These are phyloP conservation scores for Meloidogyne floridensis DNA, from an alignment of 1,140 invertebrate species.

Conservation along the genomic window DNA sequence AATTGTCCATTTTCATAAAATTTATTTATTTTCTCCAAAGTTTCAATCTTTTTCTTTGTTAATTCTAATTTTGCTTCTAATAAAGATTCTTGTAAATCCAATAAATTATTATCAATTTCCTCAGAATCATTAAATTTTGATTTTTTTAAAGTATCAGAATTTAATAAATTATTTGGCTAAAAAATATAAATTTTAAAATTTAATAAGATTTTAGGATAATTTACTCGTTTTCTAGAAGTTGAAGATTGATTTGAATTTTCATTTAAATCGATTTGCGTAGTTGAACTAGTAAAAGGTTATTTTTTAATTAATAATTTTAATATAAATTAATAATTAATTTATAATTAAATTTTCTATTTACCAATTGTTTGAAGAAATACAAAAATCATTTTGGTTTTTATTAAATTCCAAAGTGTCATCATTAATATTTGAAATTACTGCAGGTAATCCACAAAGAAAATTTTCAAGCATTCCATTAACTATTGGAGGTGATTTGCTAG, in stretches of 20 bases:
- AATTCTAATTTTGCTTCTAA: slow-evolving; percentile 1
- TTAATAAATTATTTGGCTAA: background rate
- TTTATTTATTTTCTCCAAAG: background rate
- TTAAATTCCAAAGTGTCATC: background rate
- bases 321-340: background rate
- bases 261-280: background rate
- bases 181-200: background rate
- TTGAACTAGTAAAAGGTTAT: background rate
- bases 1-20: background rate
- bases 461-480: background rate
- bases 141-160: background rate
- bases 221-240: background rate
- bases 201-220: background rate
- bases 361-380: background rate
- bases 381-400: background rate
- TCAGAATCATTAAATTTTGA: background rate
- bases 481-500: background rate
- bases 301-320: background rate
- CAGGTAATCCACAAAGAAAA: background rate
- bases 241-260: background rate
- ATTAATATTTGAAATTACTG: background rate
- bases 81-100: background rate
- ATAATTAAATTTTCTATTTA: background rate
- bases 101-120: background rate
- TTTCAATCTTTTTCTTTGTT: background rate